Percentiles rank a stretch among this genome's conserved stretches.
Conservation (phyloP, 1,140 invertebrate species). For the Leptopilina boulardi region DNA sequence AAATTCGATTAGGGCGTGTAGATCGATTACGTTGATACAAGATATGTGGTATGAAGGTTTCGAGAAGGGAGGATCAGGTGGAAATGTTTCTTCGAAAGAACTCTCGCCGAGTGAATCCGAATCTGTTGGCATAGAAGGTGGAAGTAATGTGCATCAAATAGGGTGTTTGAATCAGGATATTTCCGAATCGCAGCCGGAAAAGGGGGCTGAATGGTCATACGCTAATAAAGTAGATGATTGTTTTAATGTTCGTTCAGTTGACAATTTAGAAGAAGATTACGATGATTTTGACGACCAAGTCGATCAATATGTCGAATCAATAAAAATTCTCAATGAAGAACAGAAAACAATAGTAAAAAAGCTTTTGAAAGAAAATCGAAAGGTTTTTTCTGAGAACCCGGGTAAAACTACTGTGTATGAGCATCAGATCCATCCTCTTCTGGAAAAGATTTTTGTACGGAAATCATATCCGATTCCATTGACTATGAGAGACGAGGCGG, state of each 20-base stretch:
- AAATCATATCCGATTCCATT: background rate
- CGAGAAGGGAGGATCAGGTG: background rate
- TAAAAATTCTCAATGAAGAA: background rate
- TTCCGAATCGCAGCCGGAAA: too few relatives aligned
- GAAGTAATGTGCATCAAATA: too few relatives aligned
- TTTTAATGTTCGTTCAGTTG: background rate
- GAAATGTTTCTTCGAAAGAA: too few relatives aligned
- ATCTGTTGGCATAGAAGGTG: too few relatives aligned
- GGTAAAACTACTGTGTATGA: background rate
- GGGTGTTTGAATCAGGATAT: too few relatives aligned
- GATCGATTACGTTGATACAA: background rate
- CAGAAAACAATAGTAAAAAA: background rate
- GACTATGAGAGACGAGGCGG: background rate
- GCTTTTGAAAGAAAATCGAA: background rate
- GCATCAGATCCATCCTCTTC: background rate
- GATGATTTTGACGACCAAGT: background rate
- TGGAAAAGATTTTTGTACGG: background rate
- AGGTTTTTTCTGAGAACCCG: background rate
- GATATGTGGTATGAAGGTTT: background rate
- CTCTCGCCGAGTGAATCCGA: too few relatives aligned
- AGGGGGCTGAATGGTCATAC: too few relatives aligned
- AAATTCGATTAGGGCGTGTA: background rate
- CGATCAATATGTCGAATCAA: background rate
- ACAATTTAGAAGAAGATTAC: background rate
- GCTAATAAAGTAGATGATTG: too few relatives aligned